A percentile compares a stretch with the other conserved stretches of the same genome.
Conservation (phyloP, 2,113 vertebrate species). For the Rattus rattus region DNA sequence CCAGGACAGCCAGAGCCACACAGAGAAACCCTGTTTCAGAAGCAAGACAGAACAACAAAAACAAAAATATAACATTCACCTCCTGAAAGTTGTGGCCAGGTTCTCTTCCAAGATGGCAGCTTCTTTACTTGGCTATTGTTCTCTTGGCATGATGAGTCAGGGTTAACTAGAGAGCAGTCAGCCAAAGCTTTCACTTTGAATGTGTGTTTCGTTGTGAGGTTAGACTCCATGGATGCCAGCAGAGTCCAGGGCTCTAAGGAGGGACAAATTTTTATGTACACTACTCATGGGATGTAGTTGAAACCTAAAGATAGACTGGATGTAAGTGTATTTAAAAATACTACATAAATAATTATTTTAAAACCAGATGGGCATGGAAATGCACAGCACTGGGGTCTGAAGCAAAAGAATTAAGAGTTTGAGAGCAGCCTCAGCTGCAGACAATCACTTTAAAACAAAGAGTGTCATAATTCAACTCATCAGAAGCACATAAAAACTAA, state of each 20-base stretch:
- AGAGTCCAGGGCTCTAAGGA: background rate
- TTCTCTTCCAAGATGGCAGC: background rate
- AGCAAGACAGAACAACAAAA: background rate
- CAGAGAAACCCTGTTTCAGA: background rate
- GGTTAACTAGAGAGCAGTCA: background rate
- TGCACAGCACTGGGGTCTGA: background rate
- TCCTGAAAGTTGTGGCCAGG: background rate
- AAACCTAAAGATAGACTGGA: background rate
- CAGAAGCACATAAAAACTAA: slow-evolving; percentile 16
- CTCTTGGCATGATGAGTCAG: background rate
- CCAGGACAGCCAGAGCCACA: background rate
- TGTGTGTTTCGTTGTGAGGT: background rate
- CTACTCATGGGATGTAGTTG: background rate
- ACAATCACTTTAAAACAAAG: background rate
- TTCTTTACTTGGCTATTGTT: background rate
- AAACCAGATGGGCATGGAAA: background rate
- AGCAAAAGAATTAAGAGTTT: background rate
- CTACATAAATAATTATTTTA: background rate
- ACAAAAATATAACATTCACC: background rate
- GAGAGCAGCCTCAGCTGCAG: background rate
- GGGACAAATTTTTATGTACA: background rate
- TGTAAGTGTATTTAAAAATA: background rate
- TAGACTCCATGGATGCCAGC: background rate
- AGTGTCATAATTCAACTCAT: background rate
- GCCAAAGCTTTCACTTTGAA: background rate